Percentiles rank a stretch among this genome's conserved stretches.
Evolutionary conservation across 2,113 vertebrate species (phyloP).

Genomic region (Neodon shergylaensis): DNA sequence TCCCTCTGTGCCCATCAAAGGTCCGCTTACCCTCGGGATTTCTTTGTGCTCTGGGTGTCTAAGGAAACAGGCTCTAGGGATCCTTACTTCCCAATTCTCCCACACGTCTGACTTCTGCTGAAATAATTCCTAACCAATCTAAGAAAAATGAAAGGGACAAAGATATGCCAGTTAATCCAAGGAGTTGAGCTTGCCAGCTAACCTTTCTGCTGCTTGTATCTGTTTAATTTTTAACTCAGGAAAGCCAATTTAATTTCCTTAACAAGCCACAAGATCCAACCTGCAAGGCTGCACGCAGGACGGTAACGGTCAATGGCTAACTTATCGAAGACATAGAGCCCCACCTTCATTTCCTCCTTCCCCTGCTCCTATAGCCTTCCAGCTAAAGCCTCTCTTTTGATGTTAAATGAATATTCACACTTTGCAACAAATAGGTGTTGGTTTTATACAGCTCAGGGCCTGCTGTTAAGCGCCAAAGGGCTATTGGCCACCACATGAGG

Average conservation of each 20-base stretch:
- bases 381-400: neutral
- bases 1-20: neutral
- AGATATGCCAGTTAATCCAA: neutral
- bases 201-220: neutral
- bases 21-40: conserved; percentile 16
- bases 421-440: neutral
- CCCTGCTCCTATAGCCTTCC: neutral
- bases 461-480: neutral
- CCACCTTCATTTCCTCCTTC: neutral
- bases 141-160: neutral
- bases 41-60: neutral
- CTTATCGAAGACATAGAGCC: neutral
- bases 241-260: neutral
- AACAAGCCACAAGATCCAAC: neutral
- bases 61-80: conserved; percentile 11
- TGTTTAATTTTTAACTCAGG: conserved; percentile 36
- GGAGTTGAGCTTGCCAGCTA: neutral
- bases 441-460: neutral
- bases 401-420: neutral
- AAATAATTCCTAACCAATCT: conserved; percentile 9
- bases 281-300: neutral
- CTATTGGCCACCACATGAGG: neutral
- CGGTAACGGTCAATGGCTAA: neutral
- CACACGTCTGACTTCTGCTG: neutral
- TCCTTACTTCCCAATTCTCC: neutral